Percentiles rank a stretch among this genome's conserved stretches.
phyloP scores from a whole-genome alignment of 2,888 invertebrate genomes.

The Troglohyphantes excavatus region DNA sequence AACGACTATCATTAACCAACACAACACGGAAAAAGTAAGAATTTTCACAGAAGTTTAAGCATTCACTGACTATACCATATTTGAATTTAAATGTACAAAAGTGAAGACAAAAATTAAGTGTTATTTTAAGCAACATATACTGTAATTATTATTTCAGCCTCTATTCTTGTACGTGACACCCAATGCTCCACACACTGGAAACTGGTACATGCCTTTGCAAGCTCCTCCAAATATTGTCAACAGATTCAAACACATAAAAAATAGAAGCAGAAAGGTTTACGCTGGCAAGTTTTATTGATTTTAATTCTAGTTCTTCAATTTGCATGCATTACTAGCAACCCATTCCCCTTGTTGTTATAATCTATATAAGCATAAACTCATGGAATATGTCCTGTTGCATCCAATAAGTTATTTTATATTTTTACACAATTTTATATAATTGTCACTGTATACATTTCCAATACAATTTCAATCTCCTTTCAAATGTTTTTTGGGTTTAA shows the following conservation, averaged over 20 bases:
- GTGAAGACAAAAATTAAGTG: background rate
- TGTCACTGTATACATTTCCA: too few relatives aligned
- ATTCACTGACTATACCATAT: too few relatives aligned
- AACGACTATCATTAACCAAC: slow-evolving; percentile 87
- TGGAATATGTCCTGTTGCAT: too few relatives aligned
- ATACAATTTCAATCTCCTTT: too few relatives aligned
- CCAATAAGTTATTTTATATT: too few relatives aligned
- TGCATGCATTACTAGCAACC: too few relatives aligned
- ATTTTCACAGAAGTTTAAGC: too few relatives aligned
- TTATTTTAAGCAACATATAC: background rate
- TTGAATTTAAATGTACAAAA: background rate
- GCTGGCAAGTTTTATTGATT: slow-evolving; percentile 86
- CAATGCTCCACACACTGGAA: slow-evolving; percentile 28
- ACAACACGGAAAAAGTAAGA: slow-evolving; percentile 84
- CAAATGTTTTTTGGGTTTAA: too few relatives aligned
- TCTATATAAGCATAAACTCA: too few relatives aligned
- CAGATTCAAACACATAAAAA: slow-evolving; percentile 9
- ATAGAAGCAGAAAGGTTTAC: slow-evolving; percentile 81
- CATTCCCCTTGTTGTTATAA: too few relatives aligned
- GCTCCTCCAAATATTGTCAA: slow-evolving; percentile 31
- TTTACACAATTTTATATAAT: too few relatives aligned
- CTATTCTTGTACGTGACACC: slow-evolving; percentile 26
- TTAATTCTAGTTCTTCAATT: too few relatives aligned
- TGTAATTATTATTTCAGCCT: slow-evolving; percentile 8
- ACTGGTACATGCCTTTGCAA: background rate